These are phyloP conservation scores for Acanthis flammea DNA, from an alignment of 2,797 vertebrate species.

Conservation along the genomic window DNA sequence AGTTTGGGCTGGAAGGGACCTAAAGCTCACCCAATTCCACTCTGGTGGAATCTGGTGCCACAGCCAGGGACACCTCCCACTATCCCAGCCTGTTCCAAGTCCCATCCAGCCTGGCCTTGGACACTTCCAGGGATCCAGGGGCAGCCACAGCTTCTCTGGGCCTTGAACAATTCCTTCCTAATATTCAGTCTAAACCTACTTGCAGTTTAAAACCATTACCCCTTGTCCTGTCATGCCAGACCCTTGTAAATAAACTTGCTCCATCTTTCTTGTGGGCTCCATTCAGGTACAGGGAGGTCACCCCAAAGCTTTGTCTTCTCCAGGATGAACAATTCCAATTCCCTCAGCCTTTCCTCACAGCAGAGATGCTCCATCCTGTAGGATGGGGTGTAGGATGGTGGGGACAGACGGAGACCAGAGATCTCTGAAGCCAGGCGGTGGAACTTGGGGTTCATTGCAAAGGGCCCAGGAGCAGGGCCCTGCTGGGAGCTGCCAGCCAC, in stretches of 20 bases:
- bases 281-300: rapidly evolving
- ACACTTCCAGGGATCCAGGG: not conserved
- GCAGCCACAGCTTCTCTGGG: not conserved
- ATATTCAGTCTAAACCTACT: not conserved
- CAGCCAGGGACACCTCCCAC: not conserved
- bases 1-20: not conserved
- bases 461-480: no score
- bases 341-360: not conserved
- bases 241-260: not conserved
- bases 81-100: rapidly evolving
- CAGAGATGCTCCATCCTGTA: not conserved
- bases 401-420: no score
- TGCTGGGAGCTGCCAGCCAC: no score
- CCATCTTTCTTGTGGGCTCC: not conserved
- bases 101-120: rapidly evolving
- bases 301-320: not conserved
- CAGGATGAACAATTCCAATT: not conserved
- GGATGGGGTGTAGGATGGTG: no score
- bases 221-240: not conserved
- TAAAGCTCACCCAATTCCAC: rapidly evolving
- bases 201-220: not conserved
- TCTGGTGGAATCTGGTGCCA: no score
- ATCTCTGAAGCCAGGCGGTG: no score
- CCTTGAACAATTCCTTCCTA: not conserved
- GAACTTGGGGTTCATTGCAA: no score